Base-by-base conservation (phyloP, 2,113 vertebrate genomes). In the Alethe castanea region DNA sequence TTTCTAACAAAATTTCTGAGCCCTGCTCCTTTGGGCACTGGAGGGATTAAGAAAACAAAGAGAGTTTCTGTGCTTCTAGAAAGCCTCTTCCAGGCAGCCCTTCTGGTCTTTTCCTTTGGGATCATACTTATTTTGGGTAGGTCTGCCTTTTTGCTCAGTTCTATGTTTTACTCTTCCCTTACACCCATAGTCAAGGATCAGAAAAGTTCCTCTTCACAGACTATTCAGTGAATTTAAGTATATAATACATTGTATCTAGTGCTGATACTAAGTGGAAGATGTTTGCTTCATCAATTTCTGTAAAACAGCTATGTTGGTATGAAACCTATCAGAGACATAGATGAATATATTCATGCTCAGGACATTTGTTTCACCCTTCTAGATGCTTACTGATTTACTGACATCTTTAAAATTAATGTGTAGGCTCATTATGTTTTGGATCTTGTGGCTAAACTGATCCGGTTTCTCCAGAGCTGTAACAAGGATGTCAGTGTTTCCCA, bases 41-140 rank as follows among this genome's bases (percentile, higher is more conserved):
- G 36, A 87, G 23, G 36, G 81, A 94, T 94, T 93, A 94, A 71
- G 81, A 42, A 92, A 94, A 80, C 66, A 93, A 87, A 85, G 78
- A 48, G 3, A 12, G 59, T 61, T 80, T 82, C 81, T 80, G 66
- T 85, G 70, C 74, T 88, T 69, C 44, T 53, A 64, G 44, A 48
- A 79, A 36, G 31, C 25, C 28, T 91, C 11, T 69, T 79, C 48
- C 74, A 85, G 73, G 35, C 48, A 69, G 62, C 3, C 53, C 31
- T 81, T 80, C 28, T 11, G 26, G 57, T 78, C 18, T 88, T 85
- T 76, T 79, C 45, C 59, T 92, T 29, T 29, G 40, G 70, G 44
- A 35, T 59, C 29, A 59, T 1, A 2, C 22, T 91, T 72, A 48
- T 57, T 87, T 76, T 14, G n/a, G 10, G 45, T 57, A 76, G 8